These are phyloP conservation scores for Calonectris borealis DNA, from an alignment of 2,113 vertebrate genomes.

Conservation along the genomic window DNA sequence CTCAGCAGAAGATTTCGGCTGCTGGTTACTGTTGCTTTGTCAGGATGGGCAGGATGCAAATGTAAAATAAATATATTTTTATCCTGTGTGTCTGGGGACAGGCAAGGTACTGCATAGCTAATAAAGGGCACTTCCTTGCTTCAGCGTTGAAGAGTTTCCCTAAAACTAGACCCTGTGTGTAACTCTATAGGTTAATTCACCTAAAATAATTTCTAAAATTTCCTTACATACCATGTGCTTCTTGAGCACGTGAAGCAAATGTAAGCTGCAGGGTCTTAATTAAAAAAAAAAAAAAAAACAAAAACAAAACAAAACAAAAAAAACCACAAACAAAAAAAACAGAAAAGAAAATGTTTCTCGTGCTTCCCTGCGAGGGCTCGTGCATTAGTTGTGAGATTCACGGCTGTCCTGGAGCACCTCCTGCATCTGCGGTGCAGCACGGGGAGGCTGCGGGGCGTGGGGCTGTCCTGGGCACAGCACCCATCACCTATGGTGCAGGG, in stretches of 20 bases:
- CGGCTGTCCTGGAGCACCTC: not conserved
- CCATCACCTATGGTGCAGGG: fast-evolving
- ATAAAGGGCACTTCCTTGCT: not conserved
- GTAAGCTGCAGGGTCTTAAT: not conserved
- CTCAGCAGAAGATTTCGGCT: not conserved
- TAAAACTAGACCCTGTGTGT: not conserved
- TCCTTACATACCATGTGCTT: not conserved
- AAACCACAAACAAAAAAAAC: not conserved
- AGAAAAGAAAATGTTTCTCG: fast-evolving
- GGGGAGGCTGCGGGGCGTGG: not conserved
- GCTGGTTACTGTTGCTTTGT: not conserved
- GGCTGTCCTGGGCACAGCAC: not conserved
- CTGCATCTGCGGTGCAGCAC: not conserved
- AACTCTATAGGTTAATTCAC: not conserved
- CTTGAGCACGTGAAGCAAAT: not conserved
- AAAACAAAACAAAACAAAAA: not conserved
- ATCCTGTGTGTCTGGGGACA: not conserved
- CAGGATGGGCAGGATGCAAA: not conserved
- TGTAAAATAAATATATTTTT: not conserved
- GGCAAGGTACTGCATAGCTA: not conserved
- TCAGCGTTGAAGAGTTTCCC: not conserved
- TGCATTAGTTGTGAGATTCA: not conserved
- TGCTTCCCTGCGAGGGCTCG: fast-evolving
- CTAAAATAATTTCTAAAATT: not conserved
- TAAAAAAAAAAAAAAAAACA: not conserved